Evolutionary conservation across 2,113 vertebrate genomes (phyloP).

Genomic region (Tonatia bakeri): DNA sequence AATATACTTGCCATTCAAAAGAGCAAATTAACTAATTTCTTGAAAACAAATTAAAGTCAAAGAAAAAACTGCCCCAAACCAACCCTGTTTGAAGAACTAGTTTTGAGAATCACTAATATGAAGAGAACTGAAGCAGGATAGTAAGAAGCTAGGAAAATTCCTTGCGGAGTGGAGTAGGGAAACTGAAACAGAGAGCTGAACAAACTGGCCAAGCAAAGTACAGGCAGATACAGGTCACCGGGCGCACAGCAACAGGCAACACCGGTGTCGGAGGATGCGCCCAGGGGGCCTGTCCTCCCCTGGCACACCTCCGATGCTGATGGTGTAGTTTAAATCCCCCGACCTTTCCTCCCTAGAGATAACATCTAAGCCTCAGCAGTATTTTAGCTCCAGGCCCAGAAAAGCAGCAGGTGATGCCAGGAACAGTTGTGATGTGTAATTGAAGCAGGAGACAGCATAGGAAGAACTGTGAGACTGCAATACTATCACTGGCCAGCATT

Average conservation of each 20-base stretch:
- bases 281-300: background rate
- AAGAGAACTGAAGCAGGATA: background rate
- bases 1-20: conserved; percentile 25
- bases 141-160: background rate
- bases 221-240: background rate
- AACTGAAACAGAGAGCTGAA: background rate
- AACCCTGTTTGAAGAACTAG: background rate
- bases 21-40: conserved; percentile 20
- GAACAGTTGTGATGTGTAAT: background rate
- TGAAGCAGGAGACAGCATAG: no score
- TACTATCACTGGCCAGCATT: no score
- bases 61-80: background rate
- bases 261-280: background rate
- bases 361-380: background rate
- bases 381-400: background rate
- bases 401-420: background rate
- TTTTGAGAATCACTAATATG: background rate
- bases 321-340: background rate
- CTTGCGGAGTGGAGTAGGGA: background rate
- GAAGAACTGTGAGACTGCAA: no score
- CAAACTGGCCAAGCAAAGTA: background rate
- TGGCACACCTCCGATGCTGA: background rate
- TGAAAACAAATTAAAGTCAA: conserved; percentile 27
- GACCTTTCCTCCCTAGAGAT: background rate
- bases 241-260: background rate